Evolutionary conservation across 2,888 invertebrate genomes (phyloP).

Genomic region (Cryptus viduatorius): DNA sequence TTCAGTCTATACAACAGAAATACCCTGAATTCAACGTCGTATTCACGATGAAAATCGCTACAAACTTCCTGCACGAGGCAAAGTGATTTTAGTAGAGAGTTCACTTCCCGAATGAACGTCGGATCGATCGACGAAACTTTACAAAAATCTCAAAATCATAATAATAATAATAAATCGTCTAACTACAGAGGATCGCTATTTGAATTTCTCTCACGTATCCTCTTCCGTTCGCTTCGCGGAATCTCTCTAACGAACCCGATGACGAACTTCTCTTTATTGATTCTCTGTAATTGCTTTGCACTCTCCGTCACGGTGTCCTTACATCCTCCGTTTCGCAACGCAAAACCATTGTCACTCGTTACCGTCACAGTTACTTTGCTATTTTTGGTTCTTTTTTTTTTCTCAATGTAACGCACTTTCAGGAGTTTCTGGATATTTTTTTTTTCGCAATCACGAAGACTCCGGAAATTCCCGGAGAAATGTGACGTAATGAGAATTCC

Average conservation of each 20-base stretch:
- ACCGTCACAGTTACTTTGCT: conserved; percentile 8
- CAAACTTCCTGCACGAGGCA: conserved; percentile 50
- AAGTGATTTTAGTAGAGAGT: conserved; percentile 44
- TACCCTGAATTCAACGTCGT: conserved; percentile 27
- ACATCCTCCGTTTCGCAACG: conserved; percentile 53
- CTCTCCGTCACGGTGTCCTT: conserved; percentile 42
- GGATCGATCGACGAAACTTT: too few species aligned
- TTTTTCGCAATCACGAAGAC: too few species aligned
- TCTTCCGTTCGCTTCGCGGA: background rate
- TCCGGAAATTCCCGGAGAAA: too few species aligned
- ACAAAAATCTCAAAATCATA: too few species aligned
- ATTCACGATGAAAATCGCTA: conserved; percentile 61
- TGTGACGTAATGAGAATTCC: too few species aligned
- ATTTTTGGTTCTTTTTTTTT: background rate
- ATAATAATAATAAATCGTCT: background rate
- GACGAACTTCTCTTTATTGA: conserved; percentile 30
- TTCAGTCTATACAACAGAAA: conserved; percentile 11
- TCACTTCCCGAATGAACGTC: background rate
- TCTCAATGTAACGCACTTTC: too few species aligned
- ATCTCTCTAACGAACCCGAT: conserved; percentile 15
- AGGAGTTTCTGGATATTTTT: too few species aligned
- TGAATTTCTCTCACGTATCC: conserved; percentile 21
- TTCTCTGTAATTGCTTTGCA: conserved; percentile 29
- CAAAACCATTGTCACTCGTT: conserved; percentile 29
- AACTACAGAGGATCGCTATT: background rate